Evolutionary conservation across 2,113 vertebrate genomes (phyloP).

Genomic region (Spea multiplicata): DNA sequence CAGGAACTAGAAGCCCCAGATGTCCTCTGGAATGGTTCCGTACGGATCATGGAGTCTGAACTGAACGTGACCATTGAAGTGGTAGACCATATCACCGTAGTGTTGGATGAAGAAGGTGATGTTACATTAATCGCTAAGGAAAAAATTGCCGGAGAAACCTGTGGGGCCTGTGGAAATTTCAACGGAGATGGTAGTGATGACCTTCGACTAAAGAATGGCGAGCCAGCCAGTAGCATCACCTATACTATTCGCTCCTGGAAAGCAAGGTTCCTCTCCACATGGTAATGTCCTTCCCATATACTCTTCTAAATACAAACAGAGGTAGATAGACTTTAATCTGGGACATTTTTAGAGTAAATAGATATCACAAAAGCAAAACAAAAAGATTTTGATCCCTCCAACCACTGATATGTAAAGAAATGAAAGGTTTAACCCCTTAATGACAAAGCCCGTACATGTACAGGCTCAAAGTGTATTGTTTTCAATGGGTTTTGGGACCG

Average conservation of each 20-base stretch:
- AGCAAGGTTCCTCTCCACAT: constrained; percentile 29
- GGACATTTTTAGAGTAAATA: too few relatives aligned
- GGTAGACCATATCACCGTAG: neutral
- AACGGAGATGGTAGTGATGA: constrained; percentile 52
- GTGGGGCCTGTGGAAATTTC: constrained; percentile 70
- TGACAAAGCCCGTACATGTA: too few relatives aligned
- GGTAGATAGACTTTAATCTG: too few relatives aligned
- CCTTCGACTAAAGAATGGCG: constrained; percentile 55
- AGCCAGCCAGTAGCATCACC: rapidly evolving
- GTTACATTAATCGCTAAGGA: constrained; percentile 11
- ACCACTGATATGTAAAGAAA: too few relatives aligned
- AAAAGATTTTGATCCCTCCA: too few relatives aligned
- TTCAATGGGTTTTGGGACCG: too few relatives aligned
- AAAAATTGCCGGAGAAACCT: constrained; percentile 42
- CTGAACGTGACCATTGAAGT: neutral
- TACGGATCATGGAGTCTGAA: neutral
- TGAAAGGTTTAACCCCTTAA: too few relatives aligned
- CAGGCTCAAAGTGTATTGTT: too few relatives aligned
- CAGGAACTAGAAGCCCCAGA: constrained; percentile 6
- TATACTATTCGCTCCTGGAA: constrained; percentile 58
- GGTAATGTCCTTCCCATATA: constrained; percentile 4
- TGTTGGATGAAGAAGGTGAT: neutral
- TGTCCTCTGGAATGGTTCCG: neutral
- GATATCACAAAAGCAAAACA: too few relatives aligned
- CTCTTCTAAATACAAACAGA: neutral